Percentiles rank a stretch among this genome's conserved stretches.
These are phyloP conservation scores for Crotalus horridus DNA, from an alignment of 2,113 vertebrate species.

Conservation along the genomic window DNA sequence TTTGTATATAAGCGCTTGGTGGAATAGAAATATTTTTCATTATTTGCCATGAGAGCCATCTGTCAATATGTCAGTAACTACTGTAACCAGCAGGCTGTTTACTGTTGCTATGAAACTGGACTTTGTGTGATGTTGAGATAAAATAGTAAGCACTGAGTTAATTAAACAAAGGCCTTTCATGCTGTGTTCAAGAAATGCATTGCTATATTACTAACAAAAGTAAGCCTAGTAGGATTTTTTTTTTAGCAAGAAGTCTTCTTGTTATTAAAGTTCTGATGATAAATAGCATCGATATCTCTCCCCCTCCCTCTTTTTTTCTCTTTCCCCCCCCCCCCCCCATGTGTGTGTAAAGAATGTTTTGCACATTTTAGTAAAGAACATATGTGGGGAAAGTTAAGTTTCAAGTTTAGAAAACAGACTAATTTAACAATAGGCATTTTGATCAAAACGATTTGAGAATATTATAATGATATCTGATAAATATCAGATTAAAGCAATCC, in stretches of 20 bases:
- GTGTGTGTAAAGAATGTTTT: neutral
- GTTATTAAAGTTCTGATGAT: neutral
- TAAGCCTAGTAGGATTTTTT: slow-evolving; percentile 22
- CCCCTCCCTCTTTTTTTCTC: no score
- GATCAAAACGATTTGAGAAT: neutral
- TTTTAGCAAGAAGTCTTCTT: slow-evolving; percentile 3
- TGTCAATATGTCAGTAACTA: slow-evolving; percentile 54
- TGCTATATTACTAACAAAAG: slow-evolving; percentile 41
- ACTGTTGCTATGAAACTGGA: slow-evolving; percentile 59
- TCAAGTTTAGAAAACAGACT: slow-evolving; percentile 50
- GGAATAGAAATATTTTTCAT: slow-evolving; percentile 31
- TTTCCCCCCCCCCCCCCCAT: no score
- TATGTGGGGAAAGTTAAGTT: neutral
- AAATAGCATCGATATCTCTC: neutral
- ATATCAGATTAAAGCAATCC: neutral
- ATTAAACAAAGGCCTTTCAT: slow-evolving; percentile 33
- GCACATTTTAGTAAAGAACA: neutral
- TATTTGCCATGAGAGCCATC: slow-evolving; percentile 47
- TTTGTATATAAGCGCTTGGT: slow-evolving; percentile 21
- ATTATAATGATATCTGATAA: neutral
- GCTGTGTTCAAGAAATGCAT: slow-evolving; percentile 13
- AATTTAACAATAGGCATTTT: slow-evolving; percentile 34
- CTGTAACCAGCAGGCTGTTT: slow-evolving; percentile 50
- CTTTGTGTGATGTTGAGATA: slow-evolving; percentile 41
- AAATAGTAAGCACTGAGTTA: slow-evolving; percentile 43